Base-by-base conservation (phyloP, 2,113 vertebrate species). In the Phyllopteryx taeniolatus region DNA sequence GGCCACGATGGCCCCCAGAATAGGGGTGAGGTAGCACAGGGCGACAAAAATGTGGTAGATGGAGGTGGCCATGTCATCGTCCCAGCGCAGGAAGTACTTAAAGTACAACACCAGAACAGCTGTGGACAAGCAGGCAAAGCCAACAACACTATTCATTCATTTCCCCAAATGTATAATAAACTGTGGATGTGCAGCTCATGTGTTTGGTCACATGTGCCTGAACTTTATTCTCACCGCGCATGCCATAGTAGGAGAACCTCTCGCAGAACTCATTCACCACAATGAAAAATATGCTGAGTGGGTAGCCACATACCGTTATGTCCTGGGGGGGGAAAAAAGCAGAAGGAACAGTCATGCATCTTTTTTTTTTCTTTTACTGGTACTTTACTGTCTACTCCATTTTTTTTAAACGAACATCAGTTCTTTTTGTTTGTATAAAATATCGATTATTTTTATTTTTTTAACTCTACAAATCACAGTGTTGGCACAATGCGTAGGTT, bases 201-300 rank as follows among this genome's bases (percentile, higher is more conserved):
- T 43, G 12, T 56, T 67, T 51, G 5, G 1, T 22, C 8, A 53
- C 42, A 8, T 44, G 11, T 15, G 10, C 1, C 53, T 44, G 15
- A 43, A 20, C 47, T 49, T n/a, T 27, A 14, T 69, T 74, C 12
- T 91, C 91, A 99, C 97, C 96, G 93, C 91, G 89, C 96, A 98
- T 98, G 84, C 96, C 96, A 98, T 98, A 98, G 91, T 98, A 99
- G 90, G 98, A 99, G 85, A 99, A 99, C 19, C 96, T 89, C 86
- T 99, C 96, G 0, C 96, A 99, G 92, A 99, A 99, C 86, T 99
- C 96, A 85, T 97, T 99, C 80, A 96, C 63, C 74, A 98, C 82
- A 0, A 99, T 99, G 90, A 98, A 98, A 91, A 97, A 96, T 84
- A 98, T 96, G 88, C 97, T 98, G 82, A 97, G 0, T 0, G 98